Evolutionary conservation across 2,113 vertebrate genomes (phyloP).

Genomic region (Dendropsophus ebraccatus): DNA sequence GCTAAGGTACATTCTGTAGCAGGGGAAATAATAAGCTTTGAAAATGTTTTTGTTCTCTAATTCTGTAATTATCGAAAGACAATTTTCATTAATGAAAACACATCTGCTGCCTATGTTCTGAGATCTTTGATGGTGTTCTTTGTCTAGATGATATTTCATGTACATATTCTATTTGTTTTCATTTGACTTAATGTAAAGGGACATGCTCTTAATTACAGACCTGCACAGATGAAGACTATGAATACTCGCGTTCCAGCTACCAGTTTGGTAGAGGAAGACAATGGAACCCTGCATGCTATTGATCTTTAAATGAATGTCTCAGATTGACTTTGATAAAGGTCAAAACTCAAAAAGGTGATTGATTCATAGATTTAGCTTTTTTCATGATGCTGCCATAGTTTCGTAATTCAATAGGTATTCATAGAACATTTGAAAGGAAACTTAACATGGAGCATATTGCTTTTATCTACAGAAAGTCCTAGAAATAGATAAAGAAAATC

Average conservation of each 20-base stretch:
- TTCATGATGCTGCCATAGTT: background rate
- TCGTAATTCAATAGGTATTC: background rate
- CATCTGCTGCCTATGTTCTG: background rate
- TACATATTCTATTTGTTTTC: background rate
- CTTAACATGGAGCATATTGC: background rate
- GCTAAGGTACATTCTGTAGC: background rate
- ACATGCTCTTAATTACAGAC: background rate
- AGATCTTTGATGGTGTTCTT: background rate
- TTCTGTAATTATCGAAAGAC: constrained; percentile 17
- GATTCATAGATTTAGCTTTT: background rate
- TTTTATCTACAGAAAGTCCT: too few species aligned
- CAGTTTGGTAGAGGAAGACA: background rate
- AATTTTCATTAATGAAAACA: constrained; percentile 12
- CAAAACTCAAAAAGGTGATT: background rate
- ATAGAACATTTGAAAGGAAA: background rate
- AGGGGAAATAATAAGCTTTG: background rate
- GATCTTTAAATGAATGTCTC: background rate
- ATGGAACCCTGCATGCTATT: constrained; percentile 4
- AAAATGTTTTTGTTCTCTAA: background rate
- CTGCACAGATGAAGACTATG: background rate
- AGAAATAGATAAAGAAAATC: too few species aligned
- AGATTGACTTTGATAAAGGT: background rate
- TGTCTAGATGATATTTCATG: background rate
- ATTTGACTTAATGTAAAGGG: constrained; percentile 2
- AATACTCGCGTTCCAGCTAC: background rate